Evolutionary conservation across 2,797 vertebrate species (phyloP).

Genomic region (Thalassophryne amazonica): DNA sequence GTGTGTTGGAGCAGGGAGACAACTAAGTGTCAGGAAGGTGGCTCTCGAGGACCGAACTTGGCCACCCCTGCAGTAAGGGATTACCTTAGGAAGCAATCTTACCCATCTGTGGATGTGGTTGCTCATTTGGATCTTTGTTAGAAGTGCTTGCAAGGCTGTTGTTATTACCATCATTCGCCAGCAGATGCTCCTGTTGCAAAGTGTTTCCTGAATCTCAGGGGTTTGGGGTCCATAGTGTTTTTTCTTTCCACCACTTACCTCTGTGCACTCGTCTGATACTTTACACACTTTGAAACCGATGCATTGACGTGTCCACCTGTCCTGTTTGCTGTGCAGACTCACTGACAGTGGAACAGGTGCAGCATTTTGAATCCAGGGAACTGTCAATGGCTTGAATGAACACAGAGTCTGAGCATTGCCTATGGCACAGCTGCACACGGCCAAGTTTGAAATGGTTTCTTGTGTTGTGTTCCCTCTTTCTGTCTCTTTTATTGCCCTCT

Average conservation of each 20-base stretch:
- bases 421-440: neutral
- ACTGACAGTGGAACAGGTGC: slow-evolving; percentile 38
- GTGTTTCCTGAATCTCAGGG: slow-evolving; percentile 3
- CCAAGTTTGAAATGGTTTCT: slow-evolving; percentile 44
- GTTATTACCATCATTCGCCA: slow-evolving; percentile 31
- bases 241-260: neutral
- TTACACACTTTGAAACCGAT: slow-evolving; percentile 14
- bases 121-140: too few species aligned
- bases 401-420: too few species aligned
- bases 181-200: slow-evolving; percentile 70
- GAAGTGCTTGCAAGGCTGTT: too few species aligned
- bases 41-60: too few species aligned
- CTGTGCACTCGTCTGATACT: slow-evolving; percentile 18
- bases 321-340: slow-evolving; percentile 27
- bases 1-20: too few species aligned
- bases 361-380: slow-evolving; percentile 42
- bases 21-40: too few species aligned
- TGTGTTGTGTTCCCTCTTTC: slow-evolving; percentile 2
- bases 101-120: too few species aligned
- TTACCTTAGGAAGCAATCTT: too few species aligned
- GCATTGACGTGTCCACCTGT: slow-evolving; percentile 36
- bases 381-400: slow-evolving; percentile 35
- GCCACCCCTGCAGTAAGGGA: too few species aligned
- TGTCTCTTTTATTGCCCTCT: slow-evolving; percentile 3
- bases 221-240: neutral